Evolutionary conservation across 2,888 invertebrate genomes (phyloP).

Genomic region (Augiades crinisus): DNA sequence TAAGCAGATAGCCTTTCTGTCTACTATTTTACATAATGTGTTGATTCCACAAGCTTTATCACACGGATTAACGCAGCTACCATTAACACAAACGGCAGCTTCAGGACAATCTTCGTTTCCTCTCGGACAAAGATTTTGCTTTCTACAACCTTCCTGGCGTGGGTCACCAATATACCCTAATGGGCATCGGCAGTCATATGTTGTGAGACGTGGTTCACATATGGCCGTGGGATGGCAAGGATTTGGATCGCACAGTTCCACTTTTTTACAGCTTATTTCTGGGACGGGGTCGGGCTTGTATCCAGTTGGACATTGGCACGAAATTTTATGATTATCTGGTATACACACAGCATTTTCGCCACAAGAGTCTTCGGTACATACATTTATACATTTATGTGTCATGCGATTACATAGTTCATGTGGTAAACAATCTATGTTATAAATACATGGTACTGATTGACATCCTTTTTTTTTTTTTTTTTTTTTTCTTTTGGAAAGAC

Average conservation of each 20-base stretch:
- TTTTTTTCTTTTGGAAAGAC: no score
- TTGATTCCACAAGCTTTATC: conserved; percentile 91
- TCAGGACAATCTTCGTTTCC: conserved; percentile 89
- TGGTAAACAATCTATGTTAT: conserved; percentile 91
- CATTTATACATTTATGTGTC: conserved; percentile 90
- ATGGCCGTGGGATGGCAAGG: conserved; percentile 91
- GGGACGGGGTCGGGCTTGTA: conserved; percentile 90
- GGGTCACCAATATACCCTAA: conserved; percentile 89
- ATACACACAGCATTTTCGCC: conserved; percentile 94
- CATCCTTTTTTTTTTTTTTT: conserved; percentile 89
- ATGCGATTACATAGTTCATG: conserved; percentile 91
- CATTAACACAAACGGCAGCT: conserved; percentile 86
- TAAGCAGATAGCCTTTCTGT: conserved; percentile 88
- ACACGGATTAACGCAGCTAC: conserved; percentile 90
- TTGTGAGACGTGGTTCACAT: conserved; percentile 85
- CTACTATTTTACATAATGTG: conserved; percentile 89
- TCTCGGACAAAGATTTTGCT: conserved; percentile 87
- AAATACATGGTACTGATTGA: conserved; percentile 91
- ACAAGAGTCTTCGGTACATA: conserved; percentile 91
- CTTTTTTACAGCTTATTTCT: conserved; percentile 89
- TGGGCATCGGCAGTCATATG: conserved; percentile 90
- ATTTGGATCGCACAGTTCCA: conserved; percentile 87
- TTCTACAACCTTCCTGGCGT: conserved; percentile 86
- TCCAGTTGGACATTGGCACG: conserved; percentile 93
- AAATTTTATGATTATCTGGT: conserved; percentile 90